Conservation (phyloP, 2,797 vertebrate genomes). For the Pelochelys cantorii region DNA sequence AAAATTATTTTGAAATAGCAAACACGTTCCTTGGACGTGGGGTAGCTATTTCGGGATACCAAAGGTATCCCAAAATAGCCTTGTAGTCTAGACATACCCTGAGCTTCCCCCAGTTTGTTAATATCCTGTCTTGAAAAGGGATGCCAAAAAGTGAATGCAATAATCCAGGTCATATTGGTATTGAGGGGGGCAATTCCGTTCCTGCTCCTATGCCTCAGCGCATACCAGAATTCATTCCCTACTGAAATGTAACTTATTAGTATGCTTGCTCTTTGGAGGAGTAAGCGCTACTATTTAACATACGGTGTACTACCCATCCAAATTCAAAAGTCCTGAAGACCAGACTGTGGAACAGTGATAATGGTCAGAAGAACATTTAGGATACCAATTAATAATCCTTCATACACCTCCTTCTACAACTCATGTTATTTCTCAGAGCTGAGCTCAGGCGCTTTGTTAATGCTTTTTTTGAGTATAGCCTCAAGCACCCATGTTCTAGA, state of each 20-base stretch:
- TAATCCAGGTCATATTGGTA: not conserved
- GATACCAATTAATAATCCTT: accelerated
- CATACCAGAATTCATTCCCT: not conserved
- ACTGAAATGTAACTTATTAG: not conserved
- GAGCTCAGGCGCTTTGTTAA: not conserved
- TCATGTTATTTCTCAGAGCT: not conserved
- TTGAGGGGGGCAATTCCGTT: not conserved
- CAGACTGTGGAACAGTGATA: not conserved
- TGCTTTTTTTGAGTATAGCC: not conserved
- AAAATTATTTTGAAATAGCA: too few species aligned
- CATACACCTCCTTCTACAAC: not conserved
- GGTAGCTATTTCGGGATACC: too few species aligned
- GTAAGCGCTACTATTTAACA: not conserved
- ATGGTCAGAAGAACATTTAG: not conserved
- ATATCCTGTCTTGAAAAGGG: accelerated
- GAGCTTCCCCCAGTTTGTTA: not conserved
- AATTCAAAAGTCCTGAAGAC: accelerated
- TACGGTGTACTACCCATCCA: not conserved
- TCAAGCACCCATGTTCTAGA: not conserved
- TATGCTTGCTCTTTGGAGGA: not conserved
- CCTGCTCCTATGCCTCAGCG: not conserved
- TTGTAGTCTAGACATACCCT: too few species aligned
- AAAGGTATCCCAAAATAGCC: too few species aligned
- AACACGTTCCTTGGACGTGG: too few species aligned
- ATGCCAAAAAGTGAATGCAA: not conserved